phyloP scores from a whole-genome alignment of 2,797 vertebrate genomes.

The Diglossa cyanea region DNA sequence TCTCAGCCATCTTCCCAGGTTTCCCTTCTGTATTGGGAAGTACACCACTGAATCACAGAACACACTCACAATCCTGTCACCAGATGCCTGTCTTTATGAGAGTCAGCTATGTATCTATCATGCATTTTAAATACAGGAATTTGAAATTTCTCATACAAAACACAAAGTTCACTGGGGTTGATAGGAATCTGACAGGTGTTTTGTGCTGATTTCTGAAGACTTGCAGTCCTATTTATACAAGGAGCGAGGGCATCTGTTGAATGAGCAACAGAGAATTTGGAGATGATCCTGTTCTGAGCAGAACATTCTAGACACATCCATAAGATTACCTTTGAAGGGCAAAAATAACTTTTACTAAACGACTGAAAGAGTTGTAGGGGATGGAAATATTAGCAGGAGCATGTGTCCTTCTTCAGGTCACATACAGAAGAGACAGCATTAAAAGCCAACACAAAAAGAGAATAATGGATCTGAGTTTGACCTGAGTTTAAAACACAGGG shows the following conservation, averaged over 20 bases:
- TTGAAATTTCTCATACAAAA: not conserved
- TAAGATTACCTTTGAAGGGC: not conserved
- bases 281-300: not conserved
- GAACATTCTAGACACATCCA: not conserved
- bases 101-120: not conserved
- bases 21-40: not conserved
- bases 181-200: not conserved
- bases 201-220: not conserved
- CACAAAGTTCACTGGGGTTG: not conserved
- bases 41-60: not conserved
- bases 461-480: not conserved
- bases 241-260: rapidly evolving
- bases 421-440: not conserved
- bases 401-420: not conserved
- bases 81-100: not conserved
- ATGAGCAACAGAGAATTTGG: not conserved
- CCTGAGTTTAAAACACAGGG: not conserved
- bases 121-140: not conserved
- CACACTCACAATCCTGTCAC: rapidly evolving
- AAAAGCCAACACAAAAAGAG: not conserved
- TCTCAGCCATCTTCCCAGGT: not conserved
- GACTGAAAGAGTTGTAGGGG: not conserved
- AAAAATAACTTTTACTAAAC: not conserved
- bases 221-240: not conserved
- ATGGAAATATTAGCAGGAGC: not conserved